Base-by-base conservation (phyloP, 2,113 vertebrate species). In the Dasyurus viverrinus region DNA sequence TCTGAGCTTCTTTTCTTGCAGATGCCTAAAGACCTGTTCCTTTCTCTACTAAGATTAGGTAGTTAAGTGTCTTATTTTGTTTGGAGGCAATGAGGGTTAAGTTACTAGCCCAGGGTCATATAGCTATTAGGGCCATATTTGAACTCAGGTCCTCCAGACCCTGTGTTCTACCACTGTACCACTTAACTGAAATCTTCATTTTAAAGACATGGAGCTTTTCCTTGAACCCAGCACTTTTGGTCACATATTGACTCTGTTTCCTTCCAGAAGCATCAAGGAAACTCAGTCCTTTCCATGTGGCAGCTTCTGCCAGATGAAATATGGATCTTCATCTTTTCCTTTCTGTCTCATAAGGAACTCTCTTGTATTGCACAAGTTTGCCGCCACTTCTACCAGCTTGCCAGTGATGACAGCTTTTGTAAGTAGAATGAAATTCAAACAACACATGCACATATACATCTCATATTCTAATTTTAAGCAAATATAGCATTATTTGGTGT, bases 291-390 rank as follows among this genome's bases (percentile, higher is more conserved):
- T 42, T 95, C 91, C 68, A 0, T 27, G 54, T 98, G 98, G 97
- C 92, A 98, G 52, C 94, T 97, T 53, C 97, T 99, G 54, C 98
- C 98, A 91, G 98, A 98, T 97, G 98, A 98, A 92, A 52, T 98
- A 54, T 98, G 97, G 98, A 92, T 98, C 91, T 97, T 16, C 91
- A 92, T 99, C 53, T 97, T 98, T 95, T 98, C 97, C 5, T 93
- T 98, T 91, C 93, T 99, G 92, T 96, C 90, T 1, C 97, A 96
- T 68, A 93, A 96, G 84, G 97, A 98, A 42, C 96, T 98, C 96
- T 93, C 50, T 90, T 42, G 2, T 8, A 93, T 97, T 95, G 92
- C 97, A 48, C 97, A 96, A 96, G 96, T 98, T 54, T 98, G 98
- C 93, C 95, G 42, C 27, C 76, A 36, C 54, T 98, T 98, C 94